A percentile compares a stretch with the other conserved stretches of the same genome.
Conservation (phyloP, 2,113 vertebrate species). For the Dipodomys merriami region DNA sequence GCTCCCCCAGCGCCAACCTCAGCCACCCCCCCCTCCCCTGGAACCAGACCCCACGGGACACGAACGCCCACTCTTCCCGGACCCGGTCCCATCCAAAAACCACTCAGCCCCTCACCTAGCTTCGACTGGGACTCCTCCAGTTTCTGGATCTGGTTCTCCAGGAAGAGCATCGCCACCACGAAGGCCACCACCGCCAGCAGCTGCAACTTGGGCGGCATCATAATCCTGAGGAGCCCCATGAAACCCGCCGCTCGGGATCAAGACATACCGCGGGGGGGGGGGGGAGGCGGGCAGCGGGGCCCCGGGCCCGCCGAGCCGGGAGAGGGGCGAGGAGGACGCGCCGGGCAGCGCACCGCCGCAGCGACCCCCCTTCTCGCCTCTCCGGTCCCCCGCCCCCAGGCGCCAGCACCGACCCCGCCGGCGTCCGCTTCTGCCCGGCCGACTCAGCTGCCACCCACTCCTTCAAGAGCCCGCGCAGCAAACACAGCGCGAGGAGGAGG, state of each 20-base stretch:
- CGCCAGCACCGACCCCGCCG: constrained; percentile 57
- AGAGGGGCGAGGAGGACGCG: constrained; percentile 22
- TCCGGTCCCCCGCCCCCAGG: constrained; percentile 76
- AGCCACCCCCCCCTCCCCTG: background rate
- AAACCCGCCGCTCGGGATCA: constrained; percentile 87
- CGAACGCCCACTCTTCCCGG: constrained; percentile 11
- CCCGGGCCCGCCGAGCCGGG: constrained; percentile 54
- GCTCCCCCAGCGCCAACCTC: background rate
- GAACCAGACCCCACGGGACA: background rate
- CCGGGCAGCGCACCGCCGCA: constrained; percentile 50
- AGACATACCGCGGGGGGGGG: constrained; percentile 86
- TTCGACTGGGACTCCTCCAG: constrained; percentile 97
- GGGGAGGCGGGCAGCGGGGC: constrained; percentile 79
- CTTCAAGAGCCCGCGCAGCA: constrained; percentile 55
- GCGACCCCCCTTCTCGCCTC: constrained; percentile 69
- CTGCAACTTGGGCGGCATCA: constrained; percentile 99
- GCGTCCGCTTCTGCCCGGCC: constrained; percentile 28
- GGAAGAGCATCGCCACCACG: constrained; percentile 94
- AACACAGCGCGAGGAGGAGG: constrained; percentile 1
- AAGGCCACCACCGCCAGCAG: constrained; percentile 96
- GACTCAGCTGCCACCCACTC: background rate
- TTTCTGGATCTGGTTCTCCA: constrained; percentile 98
- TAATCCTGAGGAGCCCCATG: constrained; percentile 97
- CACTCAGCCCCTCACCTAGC: constrained; percentile 90
- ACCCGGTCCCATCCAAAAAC: constrained; percentile 39